Base-by-base conservation (phyloP, 2,113 vertebrate species). In the Perca flavescens region DNA sequence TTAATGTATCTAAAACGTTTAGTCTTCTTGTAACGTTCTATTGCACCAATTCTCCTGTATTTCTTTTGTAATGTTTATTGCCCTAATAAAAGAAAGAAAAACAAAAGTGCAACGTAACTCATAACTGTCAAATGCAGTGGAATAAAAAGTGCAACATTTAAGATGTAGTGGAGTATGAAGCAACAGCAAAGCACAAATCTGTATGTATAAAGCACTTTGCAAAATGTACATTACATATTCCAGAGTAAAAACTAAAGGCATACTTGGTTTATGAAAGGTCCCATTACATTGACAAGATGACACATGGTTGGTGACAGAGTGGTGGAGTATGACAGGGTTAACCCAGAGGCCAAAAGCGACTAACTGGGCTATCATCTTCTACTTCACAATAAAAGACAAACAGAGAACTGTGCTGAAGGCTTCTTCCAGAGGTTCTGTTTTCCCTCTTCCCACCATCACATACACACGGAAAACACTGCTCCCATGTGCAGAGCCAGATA, bases 371-470 rank as follows among this genome's bases (percentile, higher is more conserved):
- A 61, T 47, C 71, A 58, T 54, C 58, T 16, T 6, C 74, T 87
- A 25, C 68, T 86, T 73, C 54, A 63, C 17, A 79, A 79, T 61
- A 8, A 34, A 60, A 60, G 7, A 66, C 66, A 47, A 54, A 28
- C 40, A 82, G 79, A 77, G 63, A 84, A 68, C 49, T 14, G n/a
- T 16, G 49, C 54, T 73, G n/a, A 22, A 56, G 66, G 65, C 57
- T 36, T 66, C 60, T 62, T 64, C 81, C 74, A 85, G 77, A 84
- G 50, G 50, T 17, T 49, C 19, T 72, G 62, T 65, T 77, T 87
- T 77, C 71, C 53, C 36, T 49, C 22, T 50, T 58, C 57, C 28
- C 21, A 22, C 17, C 52, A 49, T 74, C 69, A 69, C 65, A 53
- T 54, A 56, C 73, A 78, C 70, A 85, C 67, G 64, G 31, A 66